Base-by-base conservation (phyloP, 2,888 invertebrate genomes). In the Reticulitermes lucifugus region DNA sequence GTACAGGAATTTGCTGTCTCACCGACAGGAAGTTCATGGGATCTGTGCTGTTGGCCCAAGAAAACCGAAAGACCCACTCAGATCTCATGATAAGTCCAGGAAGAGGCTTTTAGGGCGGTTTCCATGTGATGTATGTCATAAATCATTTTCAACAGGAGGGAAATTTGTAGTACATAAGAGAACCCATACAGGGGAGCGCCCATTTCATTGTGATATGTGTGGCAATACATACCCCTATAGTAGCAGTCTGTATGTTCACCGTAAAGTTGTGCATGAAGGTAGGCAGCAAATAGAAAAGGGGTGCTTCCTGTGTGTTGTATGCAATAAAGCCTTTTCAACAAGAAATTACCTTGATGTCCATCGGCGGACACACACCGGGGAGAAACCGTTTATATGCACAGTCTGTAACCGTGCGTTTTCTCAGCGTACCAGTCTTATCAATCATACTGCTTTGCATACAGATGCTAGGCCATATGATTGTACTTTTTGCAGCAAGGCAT, bases 371-470 rank as follows among this genome's bases (percentile, higher is more conserved):
- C 92, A 94, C 89, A 92, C 93, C 0, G 93, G 93, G 9, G 86
- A 86, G 51, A 75, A 85, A 25, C 86, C 87, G 3, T 87, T 81
- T 70, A 75, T 84, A 4, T 87, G 87, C 77, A 41, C 46, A 12
- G n/a, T 79, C 9, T 87, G 87, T 55, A 85, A 82, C 7, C 85
- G 85, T 84, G 59, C 85, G 70, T 87, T 86, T 59, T 84, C 75
- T 29, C 94, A 95, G 89, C 93, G 94, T 88, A 94, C 94, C 0
- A 93, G 94, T 1, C 89, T 95, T 73, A 93, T 94, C 89, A 93
- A 93, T 35, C 95, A 95, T 88, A 51, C 92, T 81, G 92, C 93
- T 70, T 93, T 93, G 9, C 95, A 95, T 89, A 91, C 91, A 60
- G 91, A 93, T 85, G 90, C 90, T 79, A 93, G 92, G 86, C 93